These are phyloP conservation scores for Euzophera pinguis DNA, from an alignment of 2,888 invertebrate species.

Conservation along the genomic window DNA sequence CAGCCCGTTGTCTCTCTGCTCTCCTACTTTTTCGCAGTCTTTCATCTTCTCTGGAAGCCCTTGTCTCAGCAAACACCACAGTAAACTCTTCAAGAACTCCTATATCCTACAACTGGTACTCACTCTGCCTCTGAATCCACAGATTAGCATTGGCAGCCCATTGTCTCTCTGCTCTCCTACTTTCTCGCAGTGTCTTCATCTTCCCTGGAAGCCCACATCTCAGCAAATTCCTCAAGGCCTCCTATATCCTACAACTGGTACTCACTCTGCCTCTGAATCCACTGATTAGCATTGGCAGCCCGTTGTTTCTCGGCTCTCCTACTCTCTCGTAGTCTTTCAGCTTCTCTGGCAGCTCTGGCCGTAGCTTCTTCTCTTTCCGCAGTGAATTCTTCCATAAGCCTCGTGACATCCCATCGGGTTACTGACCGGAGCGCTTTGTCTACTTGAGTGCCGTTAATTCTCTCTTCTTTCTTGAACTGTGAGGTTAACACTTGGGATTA, in stretches of 20 bases:
- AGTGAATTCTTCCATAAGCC: conserved; percentile 49
- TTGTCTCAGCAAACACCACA: too few species aligned
- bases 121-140: too few species aligned
- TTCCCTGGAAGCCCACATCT: neutral
- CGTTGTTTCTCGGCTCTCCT: conserved; percentile 66
- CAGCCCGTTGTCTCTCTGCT: too few species aligned
- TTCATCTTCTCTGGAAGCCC: too few species aligned
- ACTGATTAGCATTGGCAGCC: conserved; percentile 33
- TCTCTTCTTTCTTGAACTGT: conserved; percentile 93
- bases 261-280: conserved; percentile 43
- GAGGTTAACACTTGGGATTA: too few species aligned
- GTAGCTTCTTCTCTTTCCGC: conserved; percentile 43
- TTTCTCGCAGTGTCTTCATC: neutral
- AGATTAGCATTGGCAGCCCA: too few species aligned
- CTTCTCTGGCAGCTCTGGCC: conserved; percentile 25
- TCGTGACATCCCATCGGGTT: conserved; percentile 81
- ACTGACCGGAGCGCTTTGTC: conserved; percentile 87
- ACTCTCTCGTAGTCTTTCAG: conserved; percentile 36
- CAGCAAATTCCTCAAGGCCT: too few species aligned
- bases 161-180: too few species aligned
- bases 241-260: too few species aligned
- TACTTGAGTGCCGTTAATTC: conserved; percentile 84
- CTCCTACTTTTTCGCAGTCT: too few species aligned
- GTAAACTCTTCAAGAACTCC: too few species aligned
- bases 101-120: too few species aligned